Evolutionary conservation across 2,797 vertebrate genomes (phyloP), one percentile per base, ranked within the genome.

Genomic region (Percopsis omiscomaycus): DNA sequence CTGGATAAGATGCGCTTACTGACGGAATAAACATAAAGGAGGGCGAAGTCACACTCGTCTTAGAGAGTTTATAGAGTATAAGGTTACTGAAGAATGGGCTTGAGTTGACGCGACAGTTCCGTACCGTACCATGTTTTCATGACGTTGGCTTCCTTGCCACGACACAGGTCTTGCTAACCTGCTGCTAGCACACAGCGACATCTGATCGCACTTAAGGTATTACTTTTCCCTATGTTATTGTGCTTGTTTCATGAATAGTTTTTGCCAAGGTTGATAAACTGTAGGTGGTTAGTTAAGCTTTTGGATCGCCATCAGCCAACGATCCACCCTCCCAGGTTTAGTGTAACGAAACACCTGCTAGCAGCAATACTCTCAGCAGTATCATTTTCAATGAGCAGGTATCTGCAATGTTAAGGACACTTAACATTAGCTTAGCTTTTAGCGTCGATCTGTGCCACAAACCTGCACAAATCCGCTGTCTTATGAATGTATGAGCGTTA

Each of bases 331-430:
- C 13, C 42, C 45, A 14, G 52, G 29, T 66, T 67, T 5, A 28
- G 2, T 76, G 83, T 77, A 80, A 81, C 46, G 14, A 42, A 69
- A 81, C 81, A 80, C 78, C 75, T 77, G 74, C 68, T 62, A 28
- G 22, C 81, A 80, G 73, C 82, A 79, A 76, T 42, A 64, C 54
- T 72, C 59, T 5, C 13, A 0, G 0, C 3, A 15, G 27, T 11
- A 10, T 52, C 27, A 52, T 52, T 16, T 45, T 22, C 30, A 0
- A 0, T 13, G 37, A 42, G 37, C 37, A 42, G 6, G 6, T 42
- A 9, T 22, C 22, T 22, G 22, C 22, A 22, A 22, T 22, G 22
- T 22, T 22, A 22, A 22, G 22, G 22, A 22, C 22, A 22, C 22
- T 22, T 22, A 22, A 22, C 22, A 22, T 22, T 22, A 22, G 22